These are phyloP conservation scores for Emydura subglobosa DNA, from an alignment of 2,113 vertebrate species.

Conservation along the genomic window DNA sequence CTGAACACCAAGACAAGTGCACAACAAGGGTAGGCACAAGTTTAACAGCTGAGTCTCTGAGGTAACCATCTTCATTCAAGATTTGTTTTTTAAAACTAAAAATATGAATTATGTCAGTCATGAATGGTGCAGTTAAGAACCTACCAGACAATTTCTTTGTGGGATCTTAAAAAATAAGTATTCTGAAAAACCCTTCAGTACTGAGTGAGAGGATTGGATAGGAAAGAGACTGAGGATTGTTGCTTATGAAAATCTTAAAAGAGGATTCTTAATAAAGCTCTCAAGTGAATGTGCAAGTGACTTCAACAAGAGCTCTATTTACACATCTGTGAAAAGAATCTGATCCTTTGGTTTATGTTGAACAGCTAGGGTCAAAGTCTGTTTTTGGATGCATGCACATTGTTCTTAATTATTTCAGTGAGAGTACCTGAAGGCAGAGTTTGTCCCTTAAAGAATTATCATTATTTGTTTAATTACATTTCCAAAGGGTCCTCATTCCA, in stretches of 20 bases:
- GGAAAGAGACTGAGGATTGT: neutral
- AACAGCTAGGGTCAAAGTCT: neutral
- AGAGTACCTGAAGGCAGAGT: neutral
- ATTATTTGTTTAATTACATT: neutral
- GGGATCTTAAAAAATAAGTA: neutral
- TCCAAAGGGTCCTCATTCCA: neutral
- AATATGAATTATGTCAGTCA: neutral
- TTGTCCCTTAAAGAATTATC: neutral
- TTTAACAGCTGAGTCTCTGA: neutral
- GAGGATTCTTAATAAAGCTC: neutral
- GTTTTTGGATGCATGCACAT: neutral
- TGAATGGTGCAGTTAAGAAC: neutral
- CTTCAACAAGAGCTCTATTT: neutral
- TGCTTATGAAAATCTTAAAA: neutral
- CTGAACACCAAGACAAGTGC: neutral
- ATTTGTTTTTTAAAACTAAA: neutral
- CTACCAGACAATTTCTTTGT: neutral
- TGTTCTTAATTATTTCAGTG: neutral
- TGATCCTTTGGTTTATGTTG: neutral
- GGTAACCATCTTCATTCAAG: neutral
- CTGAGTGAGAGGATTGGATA: neutral
- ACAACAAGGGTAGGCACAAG: neutral
- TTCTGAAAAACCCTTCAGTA: neutral
- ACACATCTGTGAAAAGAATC: too few relatives aligned
- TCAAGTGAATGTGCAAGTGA: neutral